Percentiles rank a stretch among this genome's conserved stretches.
These are phyloP conservation scores for Montipora sp. DNA, from an alignment of 64 coral and sea anemone genomes.

Conservation along the genomic window DNA sequence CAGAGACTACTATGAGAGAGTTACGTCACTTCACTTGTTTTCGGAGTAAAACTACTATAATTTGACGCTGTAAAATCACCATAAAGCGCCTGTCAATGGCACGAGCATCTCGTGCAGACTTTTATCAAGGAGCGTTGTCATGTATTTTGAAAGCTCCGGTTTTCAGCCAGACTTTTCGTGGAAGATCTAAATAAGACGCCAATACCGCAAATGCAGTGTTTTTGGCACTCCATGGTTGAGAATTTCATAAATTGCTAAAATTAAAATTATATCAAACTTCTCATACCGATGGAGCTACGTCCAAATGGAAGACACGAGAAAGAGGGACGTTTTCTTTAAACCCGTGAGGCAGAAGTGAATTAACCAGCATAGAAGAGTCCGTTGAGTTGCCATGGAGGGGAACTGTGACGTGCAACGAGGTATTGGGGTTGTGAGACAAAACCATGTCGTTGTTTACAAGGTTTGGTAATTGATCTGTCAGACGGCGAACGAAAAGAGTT, in stretches of 20 bases:
- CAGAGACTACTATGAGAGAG: too few relatives aligned
- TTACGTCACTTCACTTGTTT: too few relatives aligned
- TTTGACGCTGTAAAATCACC: neutral
- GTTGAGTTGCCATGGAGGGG: conserved; percentile 85
- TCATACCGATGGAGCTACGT: conserved; percentile 93
- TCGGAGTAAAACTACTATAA: too few relatives aligned
- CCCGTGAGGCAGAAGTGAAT: conserved; percentile 66
- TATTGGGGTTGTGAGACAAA: neutral
- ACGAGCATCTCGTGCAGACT: neutral
- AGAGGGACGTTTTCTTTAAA: conserved; percentile 76
- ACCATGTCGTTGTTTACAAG: conserved; percentile 72
- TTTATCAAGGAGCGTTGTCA: neutral
- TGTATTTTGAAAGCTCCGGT: neutral
- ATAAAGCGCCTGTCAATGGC: neutral
- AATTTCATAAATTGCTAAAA: too few relatives aligned
- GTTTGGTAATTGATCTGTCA: conserved; percentile 64
- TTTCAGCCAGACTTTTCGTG: neutral
- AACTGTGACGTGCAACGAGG: conserved; percentile 62
- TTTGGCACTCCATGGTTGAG: neutral
- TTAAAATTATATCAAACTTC: neutral
- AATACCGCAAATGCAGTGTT: neutral
- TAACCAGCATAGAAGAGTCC: conserved; percentile 55
- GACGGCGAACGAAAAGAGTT: conserved; percentile 62
- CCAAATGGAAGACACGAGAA: conserved; percentile 89
- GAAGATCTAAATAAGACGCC: neutral